Conservation (phyloP, 2,113 vertebrate genomes). For the Collichthys lucidus region DNA sequence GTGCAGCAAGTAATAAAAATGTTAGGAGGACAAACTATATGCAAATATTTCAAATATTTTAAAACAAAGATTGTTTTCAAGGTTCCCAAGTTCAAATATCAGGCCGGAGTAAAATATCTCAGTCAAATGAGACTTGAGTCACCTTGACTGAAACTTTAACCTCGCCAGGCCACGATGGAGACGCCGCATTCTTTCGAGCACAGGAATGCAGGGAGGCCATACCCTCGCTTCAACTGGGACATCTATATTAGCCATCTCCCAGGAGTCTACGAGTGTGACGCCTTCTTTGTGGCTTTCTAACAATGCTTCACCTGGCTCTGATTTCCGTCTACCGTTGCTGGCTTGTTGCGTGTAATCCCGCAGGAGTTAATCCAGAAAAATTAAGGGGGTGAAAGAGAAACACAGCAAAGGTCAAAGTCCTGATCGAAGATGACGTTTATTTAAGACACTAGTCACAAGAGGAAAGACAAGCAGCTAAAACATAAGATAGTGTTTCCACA, state of each 20-base stretch:
- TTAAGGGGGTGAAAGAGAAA: too few species aligned
- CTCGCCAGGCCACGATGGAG: conserved; percentile 11
- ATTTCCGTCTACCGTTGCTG: not conserved
- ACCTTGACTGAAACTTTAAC: conserved; percentile 20
- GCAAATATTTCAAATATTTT: not conserved
- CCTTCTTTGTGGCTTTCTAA: not conserved
- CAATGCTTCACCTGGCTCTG: not conserved
- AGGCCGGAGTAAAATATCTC: conserved; percentile 22
- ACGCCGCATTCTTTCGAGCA: conserved; percentile 59
- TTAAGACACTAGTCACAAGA: not conserved
- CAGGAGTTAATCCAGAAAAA: not conserved
- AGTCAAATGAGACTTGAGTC: conserved; percentile 4
- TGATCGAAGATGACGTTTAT: too few species aligned
- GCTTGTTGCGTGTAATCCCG: not conserved
- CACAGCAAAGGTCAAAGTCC: not conserved
- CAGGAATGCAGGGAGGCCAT: conserved; percentile 68
- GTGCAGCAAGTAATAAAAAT: too few species aligned
- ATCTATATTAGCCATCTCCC: conserved; percentile 34
- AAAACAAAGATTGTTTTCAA: not conserved
- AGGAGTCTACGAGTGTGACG: not conserved
- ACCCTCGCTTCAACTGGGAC: conserved; percentile 21
- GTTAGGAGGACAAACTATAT: not conserved
- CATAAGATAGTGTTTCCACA: not conserved
- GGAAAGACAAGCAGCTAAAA: not conserved
- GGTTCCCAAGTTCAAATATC: conserved; percentile 26